Conservation (phyloP, 2,888 invertebrate genomes). For the Hipparchia semele region DNA sequence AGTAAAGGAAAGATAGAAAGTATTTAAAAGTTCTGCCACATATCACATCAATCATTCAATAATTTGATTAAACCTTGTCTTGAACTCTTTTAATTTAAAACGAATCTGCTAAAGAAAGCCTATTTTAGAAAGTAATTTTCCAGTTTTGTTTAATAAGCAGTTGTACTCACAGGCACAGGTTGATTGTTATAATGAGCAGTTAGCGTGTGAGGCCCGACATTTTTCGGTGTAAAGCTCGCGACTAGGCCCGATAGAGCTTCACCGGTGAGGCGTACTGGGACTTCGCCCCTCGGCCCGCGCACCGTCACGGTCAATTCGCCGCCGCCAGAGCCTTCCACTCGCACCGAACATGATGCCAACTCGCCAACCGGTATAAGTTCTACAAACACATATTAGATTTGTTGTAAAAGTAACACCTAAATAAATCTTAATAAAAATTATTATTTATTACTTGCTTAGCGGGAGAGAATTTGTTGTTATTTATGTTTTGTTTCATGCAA, state of each 20-base stretch:
- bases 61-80: too few relatives aligned
- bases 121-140: too few relatives aligned
- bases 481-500: neutral
- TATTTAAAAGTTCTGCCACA: too few relatives aligned
- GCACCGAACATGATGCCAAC: slow-evolving; percentile 75
- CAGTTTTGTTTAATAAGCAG: neutral
- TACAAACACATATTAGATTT: slow-evolving; percentile 40
- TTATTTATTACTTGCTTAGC: too few relatives aligned
- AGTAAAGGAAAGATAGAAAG: too few relatives aligned
- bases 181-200: slow-evolving; percentile 96
- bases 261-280: slow-evolving; percentile 95
- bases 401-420: too few relatives aligned
- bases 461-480: too few relatives aligned
- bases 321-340: slow-evolving; percentile 82
- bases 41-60: too few relatives aligned
- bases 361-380: slow-evolving; percentile 93
- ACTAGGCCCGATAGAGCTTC: slow-evolving; percentile 94
- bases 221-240: slow-evolving; percentile 95
- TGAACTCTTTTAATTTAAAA: too few relatives aligned
- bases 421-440: too few relatives aligned
- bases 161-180: slow-evolving; percentile 85
- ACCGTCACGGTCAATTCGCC: slow-evolving; percentile 96
- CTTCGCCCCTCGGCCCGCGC: slow-evolving; percentile 92
- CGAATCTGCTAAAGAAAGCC: too few relatives aligned
- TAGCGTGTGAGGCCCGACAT: slow-evolving; percentile 96